These are phyloP conservation scores for Triplophysa dalaica DNA, from an alignment of 2,113 vertebrate species.

Conservation along the genomic window DNA sequence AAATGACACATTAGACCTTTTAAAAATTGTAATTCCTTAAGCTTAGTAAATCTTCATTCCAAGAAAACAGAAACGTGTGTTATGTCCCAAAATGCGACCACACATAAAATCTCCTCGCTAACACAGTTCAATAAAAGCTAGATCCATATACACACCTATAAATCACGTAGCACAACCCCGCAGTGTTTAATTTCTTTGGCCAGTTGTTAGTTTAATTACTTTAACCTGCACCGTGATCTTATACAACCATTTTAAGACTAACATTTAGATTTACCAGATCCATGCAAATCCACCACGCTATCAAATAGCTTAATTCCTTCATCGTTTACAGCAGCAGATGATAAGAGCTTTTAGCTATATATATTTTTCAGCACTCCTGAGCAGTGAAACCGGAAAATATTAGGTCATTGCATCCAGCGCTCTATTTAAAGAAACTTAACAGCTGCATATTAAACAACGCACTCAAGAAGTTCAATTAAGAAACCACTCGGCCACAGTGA, in stretches of 20 bases:
- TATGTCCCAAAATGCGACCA: not conserved
- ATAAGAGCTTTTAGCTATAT: conserved; percentile 59
- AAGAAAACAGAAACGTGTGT: not conserved
- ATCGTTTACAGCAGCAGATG: conserved; percentile 59
- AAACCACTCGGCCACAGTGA: conserved; percentile 71
- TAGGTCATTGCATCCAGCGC: conserved; percentile 68
- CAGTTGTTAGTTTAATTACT: not conserved
- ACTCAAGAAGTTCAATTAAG: conserved; percentile 74
- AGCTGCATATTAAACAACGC: conserved; percentile 75
- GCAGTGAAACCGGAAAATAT: conserved; percentile 67
- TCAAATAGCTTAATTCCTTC: conserved; percentile 58
- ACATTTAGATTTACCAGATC: conserved; percentile 63
- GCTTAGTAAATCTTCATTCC: not conserved
- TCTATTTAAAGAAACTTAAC: conserved; percentile 74
- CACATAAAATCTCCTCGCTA: not conserved
- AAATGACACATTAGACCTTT: too few species aligned
- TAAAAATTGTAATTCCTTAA: too few species aligned
- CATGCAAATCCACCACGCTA: conserved; percentile 41
- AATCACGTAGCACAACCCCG: not conserved
- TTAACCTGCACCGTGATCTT: conserved; percentile 51
- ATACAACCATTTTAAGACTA: conserved; percentile 49
- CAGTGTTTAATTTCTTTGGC: conserved; percentile 1
- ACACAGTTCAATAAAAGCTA: not conserved
- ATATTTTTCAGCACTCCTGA: too few species aligned
- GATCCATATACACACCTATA: not conserved